Conservation (phyloP, 2,113 vertebrate species). For the Agapornis roseicollis region DNA sequence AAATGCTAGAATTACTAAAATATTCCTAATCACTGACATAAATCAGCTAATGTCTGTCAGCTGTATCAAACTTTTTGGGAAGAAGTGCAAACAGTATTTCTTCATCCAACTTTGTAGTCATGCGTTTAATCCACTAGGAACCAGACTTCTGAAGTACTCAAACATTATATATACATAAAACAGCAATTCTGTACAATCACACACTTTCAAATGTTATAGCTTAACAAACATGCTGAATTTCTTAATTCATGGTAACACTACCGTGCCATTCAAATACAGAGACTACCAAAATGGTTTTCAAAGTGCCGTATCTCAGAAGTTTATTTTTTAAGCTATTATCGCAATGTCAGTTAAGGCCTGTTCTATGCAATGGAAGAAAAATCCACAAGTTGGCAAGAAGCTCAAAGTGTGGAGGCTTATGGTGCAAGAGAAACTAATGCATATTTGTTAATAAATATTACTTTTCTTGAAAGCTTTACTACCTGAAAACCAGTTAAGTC, state of each 20-base stretch:
- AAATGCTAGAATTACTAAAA: conserved; percentile 14
- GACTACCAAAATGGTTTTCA: conserved; percentile 66
- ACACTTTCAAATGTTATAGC: conserved; percentile 61
- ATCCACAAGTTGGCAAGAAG: conserved; percentile 17
- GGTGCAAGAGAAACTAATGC: conserved; percentile 13
- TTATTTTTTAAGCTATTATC: conserved; percentile 31
- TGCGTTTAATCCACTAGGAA: conserved; percentile 43
- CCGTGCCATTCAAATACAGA: conserved; percentile 67
- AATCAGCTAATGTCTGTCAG: conserved; percentile 34
- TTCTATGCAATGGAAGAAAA: conserved; percentile 57
- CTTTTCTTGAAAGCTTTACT: conserved; percentile 48
- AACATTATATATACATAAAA: conserved; percentile 51
- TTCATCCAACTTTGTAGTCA: conserved; percentile 39
- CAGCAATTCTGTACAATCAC: conserved; percentile 62
- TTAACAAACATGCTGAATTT: conserved; percentile 72
- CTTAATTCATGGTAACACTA: conserved; percentile 62
- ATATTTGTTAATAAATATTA: background rate
- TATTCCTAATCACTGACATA: conserved; percentile 27
- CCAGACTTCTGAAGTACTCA: conserved; percentile 46
- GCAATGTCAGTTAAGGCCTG: conserved; percentile 62
- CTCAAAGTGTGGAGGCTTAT: background rate
- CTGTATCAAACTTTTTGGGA: conserved; percentile 40
- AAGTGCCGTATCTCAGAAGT: conserved; percentile 61
- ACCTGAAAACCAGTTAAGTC: conserved; percentile 34
- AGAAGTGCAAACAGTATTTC: conserved; percentile 66